These are phyloP conservation scores for Siphamia tubifer DNA, from an alignment of 2,113 vertebrate genomes.

Conservation along the genomic window DNA sequence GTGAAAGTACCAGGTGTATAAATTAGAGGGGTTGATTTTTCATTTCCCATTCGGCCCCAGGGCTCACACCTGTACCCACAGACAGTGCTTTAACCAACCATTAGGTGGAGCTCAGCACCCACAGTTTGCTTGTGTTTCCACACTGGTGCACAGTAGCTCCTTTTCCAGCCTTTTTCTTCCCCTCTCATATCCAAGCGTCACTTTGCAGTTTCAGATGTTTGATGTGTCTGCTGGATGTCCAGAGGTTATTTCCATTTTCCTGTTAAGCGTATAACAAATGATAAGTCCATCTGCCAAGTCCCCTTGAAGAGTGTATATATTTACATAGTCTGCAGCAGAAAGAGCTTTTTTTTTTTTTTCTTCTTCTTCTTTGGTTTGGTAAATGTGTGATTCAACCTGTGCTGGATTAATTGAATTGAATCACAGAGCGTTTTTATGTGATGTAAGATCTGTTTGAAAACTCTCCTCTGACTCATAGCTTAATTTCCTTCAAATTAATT, in stretches of 20 bases:
- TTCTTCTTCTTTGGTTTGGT: background rate
- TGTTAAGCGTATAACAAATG: background rate
- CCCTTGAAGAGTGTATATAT: background rate
- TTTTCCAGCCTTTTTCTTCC: background rate
- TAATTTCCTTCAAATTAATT: conserved; percentile 11
- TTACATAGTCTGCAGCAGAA: background rate
- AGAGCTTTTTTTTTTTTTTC: too few species aligned
- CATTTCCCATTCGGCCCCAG: background rate
- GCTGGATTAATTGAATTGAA: background rate
- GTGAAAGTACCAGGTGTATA: too few species aligned
- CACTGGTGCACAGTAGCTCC: background rate
- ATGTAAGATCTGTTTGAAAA: background rate
- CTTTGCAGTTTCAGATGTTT: background rate
- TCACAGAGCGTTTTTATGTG: background rate
- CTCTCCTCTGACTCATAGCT: background rate
- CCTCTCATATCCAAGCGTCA: background rate
- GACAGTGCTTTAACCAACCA: conserved; percentile 12
- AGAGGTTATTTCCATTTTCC: background rate
- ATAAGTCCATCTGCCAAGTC: background rate
- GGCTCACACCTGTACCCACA: background rate
- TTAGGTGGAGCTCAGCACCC: conserved; percentile 44
- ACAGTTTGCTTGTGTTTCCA: background rate
- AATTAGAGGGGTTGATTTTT: background rate
- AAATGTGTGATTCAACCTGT: background rate
- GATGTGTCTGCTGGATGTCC: background rate